Percentiles rank a stretch among this genome's conserved stretches.
These are phyloP conservation scores for Folsomia candida DNA, from an alignment of 2,888 invertebrate genomes.

Conservation along the genomic window DNA sequence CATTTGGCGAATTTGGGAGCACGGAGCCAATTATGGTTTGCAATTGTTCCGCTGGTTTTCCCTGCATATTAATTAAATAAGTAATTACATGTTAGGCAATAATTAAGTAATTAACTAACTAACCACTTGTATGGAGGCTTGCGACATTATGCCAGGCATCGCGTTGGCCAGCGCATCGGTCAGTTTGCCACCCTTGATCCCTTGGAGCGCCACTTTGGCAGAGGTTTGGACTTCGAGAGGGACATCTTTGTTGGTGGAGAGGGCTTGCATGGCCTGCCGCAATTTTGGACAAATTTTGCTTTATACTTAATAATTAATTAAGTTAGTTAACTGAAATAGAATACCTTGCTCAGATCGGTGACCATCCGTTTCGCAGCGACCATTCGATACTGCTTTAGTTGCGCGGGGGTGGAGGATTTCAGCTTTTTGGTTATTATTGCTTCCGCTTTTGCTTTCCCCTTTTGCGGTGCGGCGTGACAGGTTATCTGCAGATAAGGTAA, in stretches of 20 bases:
- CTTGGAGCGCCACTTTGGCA: slow-evolving; percentile 23
- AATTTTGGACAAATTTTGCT: slow-evolving; percentile 1
- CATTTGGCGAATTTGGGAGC: slow-evolving; percentile 32
- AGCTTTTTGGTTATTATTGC: slow-evolving; percentile 8
- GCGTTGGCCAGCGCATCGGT: slow-evolving; percentile 26
- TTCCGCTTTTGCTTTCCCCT: slow-evolving; percentile 7
- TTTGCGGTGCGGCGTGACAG: not conserved
- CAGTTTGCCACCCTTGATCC: slow-evolving; percentile 23
- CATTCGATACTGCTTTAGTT: slow-evolving; percentile 30
- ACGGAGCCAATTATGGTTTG: slow-evolving; percentile 32
- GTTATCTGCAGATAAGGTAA: not conserved
- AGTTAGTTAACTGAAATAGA: not conserved
- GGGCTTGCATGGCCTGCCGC: not conserved
- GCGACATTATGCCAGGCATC: slow-evolving; percentile 31
- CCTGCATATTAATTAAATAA: slow-evolving; percentile 18
- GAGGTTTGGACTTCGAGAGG: slow-evolving; percentile 26
- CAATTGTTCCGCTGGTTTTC: slow-evolving; percentile 44
- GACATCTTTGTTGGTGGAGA: slow-evolving; percentile 18
- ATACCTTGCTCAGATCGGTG: not conserved
- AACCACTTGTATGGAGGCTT: slow-evolving; percentile 32
- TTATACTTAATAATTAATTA: too few relatives aligned
- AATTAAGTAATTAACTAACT: not conserved
- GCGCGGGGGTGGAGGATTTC: slow-evolving; percentile 22
- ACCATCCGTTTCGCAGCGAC: slow-evolving; percentile 29
- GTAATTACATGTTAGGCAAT: too few relatives aligned